A percentile compares a stretch with the other conserved stretches of the same genome.
Evolutionary conservation across 2,888 invertebrate genomes (phyloP).

Genomic region (Keiferia lycopersicella): DNA sequence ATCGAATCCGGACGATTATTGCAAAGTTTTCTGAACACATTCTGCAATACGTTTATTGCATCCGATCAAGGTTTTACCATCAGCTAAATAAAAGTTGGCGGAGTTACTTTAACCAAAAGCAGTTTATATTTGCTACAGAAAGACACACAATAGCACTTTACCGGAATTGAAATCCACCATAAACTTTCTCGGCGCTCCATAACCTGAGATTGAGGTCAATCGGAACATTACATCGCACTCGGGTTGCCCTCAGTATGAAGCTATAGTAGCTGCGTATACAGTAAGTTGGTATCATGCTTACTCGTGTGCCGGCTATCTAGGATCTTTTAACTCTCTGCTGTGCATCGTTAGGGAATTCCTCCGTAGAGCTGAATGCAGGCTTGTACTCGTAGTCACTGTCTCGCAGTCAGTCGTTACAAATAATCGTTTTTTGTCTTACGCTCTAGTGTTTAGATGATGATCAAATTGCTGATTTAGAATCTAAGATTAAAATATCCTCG

Average conservation of each 20-base stretch:
- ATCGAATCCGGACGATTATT: slow-evolving; percentile 63
- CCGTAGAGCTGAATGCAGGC: slow-evolving; percentile 30
- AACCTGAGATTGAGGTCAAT: slow-evolving; percentile 48
- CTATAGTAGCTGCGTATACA: not conserved
- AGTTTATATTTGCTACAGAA: not conserved
- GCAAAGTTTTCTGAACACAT: slow-evolving; percentile 50
- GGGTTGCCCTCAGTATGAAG: slow-evolving; percentile 29
- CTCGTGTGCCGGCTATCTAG: slow-evolving; percentile 39
- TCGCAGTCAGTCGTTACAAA: no score
- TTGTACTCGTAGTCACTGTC: not conserved
- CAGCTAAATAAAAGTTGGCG: not conserved
- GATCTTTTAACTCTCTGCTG: slow-evolving; percentile 47
- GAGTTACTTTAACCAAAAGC: not conserved
- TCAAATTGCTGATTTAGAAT: no score
- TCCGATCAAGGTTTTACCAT: slow-evolving; percentile 24
- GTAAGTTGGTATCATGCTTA: not conserved
- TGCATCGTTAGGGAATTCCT: slow-evolving; percentile 52
- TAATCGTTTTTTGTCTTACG: not conserved
- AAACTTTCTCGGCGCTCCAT: not conserved
- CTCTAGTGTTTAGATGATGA: not conserved
- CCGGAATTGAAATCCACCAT: not conserved
- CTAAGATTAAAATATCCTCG: no score
- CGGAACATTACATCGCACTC: slow-evolving; percentile 37
- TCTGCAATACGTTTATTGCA: slow-evolving; percentile 47
- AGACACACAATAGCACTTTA: no score